Percentiles rank a stretch among this genome's conserved stretches.
These are phyloP conservation scores for Clangula hyemalis DNA, from an alignment of 2,797 vertebrate genomes.

Conservation along the genomic window DNA sequence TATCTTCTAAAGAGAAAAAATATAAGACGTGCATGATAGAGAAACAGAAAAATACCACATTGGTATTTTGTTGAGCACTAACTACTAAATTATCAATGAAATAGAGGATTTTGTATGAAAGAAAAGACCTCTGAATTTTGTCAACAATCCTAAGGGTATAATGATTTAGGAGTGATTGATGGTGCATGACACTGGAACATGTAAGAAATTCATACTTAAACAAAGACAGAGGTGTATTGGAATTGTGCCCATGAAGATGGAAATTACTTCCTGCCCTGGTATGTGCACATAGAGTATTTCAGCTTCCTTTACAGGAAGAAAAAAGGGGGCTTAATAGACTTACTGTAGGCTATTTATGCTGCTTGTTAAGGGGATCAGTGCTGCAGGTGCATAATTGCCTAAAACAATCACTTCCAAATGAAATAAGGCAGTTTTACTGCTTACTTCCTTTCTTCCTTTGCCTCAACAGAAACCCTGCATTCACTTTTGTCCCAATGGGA, in stretches of 20 bases:
- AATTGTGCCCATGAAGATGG: background rate
- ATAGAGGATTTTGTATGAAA: background rate
- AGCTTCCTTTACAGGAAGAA: background rate
- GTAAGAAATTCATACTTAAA: background rate
- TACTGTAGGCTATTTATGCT: background rate
- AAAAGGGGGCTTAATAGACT: background rate
- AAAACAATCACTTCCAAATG: background rate
- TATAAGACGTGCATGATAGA: background rate
- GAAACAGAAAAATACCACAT: background rate
- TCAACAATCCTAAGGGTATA: background rate
- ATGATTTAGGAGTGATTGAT: background rate
- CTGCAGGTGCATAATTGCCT: background rate
- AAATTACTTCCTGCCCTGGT: background rate
- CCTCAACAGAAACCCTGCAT: constrained; percentile 1
- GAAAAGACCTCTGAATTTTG: background rate
- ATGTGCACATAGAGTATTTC: fast-evolving
- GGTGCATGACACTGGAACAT: background rate
- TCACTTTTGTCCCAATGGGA: constrained; percentile 1
- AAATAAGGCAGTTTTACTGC: background rate
- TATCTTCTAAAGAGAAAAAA: background rate
- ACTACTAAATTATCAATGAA: background rate
- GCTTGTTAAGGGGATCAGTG: background rate
- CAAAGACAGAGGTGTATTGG: background rate
- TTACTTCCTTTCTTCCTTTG: background rate
- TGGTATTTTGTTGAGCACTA: background rate